A percentile compares a stretch with the other conserved stretches of the same genome.
Evolutionary conservation across 2,888 invertebrate species (phyloP).

Genomic region (Rhamphomyia laevipes): DNA sequence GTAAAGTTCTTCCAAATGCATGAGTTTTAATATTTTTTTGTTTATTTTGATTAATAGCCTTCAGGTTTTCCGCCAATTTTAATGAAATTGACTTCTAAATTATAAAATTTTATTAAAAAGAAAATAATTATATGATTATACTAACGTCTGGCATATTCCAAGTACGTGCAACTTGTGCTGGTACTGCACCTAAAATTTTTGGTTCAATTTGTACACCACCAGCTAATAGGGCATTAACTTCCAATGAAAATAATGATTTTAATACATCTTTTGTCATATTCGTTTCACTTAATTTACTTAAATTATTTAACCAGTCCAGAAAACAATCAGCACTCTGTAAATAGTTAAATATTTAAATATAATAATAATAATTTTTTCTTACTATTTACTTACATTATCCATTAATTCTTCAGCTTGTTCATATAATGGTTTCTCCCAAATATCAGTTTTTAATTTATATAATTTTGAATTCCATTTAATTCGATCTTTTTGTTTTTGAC

Average conservation of each 20-base stretch:
- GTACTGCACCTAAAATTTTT: conserved; percentile 31
- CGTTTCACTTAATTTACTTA: conserved; percentile 26
- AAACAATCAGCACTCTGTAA: conserved; percentile 26
- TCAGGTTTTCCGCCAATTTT: too few species aligned
- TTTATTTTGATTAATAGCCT: too few species aligned
- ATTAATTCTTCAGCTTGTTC: conserved; percentile 36
- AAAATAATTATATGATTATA: too few species aligned
- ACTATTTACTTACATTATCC: conserved; percentile 30
- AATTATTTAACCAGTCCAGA: conserved; percentile 30
- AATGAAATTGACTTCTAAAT: too few species aligned
- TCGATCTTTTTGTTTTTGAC: conserved; percentile 26
- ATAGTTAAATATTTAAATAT: background rate
- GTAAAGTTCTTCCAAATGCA: conserved; percentile 34
- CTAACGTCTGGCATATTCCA: conserved; percentile 32
- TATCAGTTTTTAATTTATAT: conserved; percentile 22
- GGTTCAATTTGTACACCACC: conserved; percentile 32
- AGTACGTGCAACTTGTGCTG: conserved; percentile 31
- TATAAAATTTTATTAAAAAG: too few species aligned
- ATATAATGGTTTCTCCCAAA: conserved; percentile 26
- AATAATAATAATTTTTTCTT: background rate
- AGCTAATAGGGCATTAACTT: conserved; percentile 22
- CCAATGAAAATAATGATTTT: conserved; percentile 33
- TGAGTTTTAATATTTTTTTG: conserved; percentile 15
- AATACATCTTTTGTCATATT: conserved; percentile 30
- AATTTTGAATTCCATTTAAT: conserved; percentile 33